Evolutionary conservation across 2,113 vertebrate species (phyloP).

Genomic region (Butorides virescens): DNA sequence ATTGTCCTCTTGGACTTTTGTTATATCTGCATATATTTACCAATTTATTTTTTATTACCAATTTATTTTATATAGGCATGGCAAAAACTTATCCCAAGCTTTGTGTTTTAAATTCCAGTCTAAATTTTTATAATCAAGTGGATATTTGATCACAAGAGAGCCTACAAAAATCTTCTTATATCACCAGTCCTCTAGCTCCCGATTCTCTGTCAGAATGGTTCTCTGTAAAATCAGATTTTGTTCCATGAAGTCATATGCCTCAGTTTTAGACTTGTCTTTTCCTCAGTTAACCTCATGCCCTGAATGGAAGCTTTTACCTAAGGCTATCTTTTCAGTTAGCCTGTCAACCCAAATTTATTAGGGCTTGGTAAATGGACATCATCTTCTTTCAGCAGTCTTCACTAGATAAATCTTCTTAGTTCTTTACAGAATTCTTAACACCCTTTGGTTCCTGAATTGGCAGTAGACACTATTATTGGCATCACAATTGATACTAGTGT

Average conservation of each 20-base stretch:
- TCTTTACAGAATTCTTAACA: slow-evolving; percentile 9
- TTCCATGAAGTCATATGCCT: slow-evolving; percentile 52
- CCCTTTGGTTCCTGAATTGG: background rate
- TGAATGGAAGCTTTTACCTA: slow-evolving; percentile 26
- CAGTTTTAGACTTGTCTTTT: slow-evolving; percentile 33
- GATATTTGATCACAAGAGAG: background rate
- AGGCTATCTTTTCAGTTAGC: slow-evolving; percentile 28
- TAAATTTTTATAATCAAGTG: background rate
- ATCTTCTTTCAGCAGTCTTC: slow-evolving; percentile 3
- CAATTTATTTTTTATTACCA: background rate
- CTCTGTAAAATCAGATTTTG: slow-evolving; percentile 20
- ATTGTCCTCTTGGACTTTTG: background rate
- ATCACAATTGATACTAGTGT: background rate
- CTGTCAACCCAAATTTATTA: slow-evolving; percentile 53
- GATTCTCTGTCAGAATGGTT: slow-evolving; percentile 6
- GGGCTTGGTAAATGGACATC: slow-evolving; percentile 32
- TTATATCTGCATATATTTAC: background rate
- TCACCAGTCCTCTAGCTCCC: background rate
- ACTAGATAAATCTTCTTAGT: background rate
- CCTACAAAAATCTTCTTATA: background rate
- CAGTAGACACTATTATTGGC: background rate
- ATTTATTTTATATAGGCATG: background rate
- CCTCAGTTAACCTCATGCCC: slow-evolving; percentile 63
- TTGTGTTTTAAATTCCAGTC: background rate
- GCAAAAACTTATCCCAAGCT: background rate